These are phyloP conservation scores for Holotrichia oblita DNA, from an alignment of 1,140 invertebrate genomes.

Conservation along the genomic window DNA sequence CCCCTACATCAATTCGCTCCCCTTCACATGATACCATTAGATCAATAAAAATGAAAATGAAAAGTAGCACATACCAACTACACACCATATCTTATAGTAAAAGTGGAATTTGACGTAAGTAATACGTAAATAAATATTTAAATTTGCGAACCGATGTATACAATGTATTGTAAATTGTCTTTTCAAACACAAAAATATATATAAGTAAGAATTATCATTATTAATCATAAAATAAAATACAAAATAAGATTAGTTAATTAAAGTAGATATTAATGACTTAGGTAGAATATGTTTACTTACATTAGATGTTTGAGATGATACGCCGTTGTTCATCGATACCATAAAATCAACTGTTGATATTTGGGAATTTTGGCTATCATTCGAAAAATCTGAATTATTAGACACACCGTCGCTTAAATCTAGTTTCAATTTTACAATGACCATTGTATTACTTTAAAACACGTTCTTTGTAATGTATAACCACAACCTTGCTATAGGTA, in stretches of 20 bases:
- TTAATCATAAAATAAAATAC: too few species aligned
- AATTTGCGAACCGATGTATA: too few species aligned
- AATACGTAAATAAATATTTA: too few species aligned
- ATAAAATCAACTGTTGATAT: conserved; percentile 55
- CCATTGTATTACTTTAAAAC: conserved; percentile 32
- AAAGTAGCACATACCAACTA: too few species aligned
- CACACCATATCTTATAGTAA: background rate
- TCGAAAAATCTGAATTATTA: conserved; percentile 60
- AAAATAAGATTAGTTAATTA: too few species aligned
- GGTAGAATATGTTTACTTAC: conserved; percentile 30
- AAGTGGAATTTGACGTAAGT: background rate
- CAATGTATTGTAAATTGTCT: too few species aligned
- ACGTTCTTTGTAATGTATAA: conserved; percentile 37
- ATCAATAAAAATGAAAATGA: conserved; percentile 47
- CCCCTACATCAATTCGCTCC: conserved; percentile 47
- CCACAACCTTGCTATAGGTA: conserved; percentile 33
- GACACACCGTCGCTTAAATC: conserved; percentile 58
- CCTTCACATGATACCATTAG: conserved; percentile 45
- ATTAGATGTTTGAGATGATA: conserved; percentile 45
- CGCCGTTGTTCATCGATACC: conserved; percentile 53
- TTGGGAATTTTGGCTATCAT: conserved; percentile 59
- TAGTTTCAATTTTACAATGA: conserved; percentile 54
- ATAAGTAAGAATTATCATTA: too few species aligned
- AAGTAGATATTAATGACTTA: too few species aligned
- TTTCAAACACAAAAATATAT: too few species aligned